A percentile compares a stretch with the other conserved stretches of the same genome.
These are phyloP conservation scores for Parelbella ahira DNA, from an alignment of 2,888 invertebrate species.

Conservation along the genomic window DNA sequence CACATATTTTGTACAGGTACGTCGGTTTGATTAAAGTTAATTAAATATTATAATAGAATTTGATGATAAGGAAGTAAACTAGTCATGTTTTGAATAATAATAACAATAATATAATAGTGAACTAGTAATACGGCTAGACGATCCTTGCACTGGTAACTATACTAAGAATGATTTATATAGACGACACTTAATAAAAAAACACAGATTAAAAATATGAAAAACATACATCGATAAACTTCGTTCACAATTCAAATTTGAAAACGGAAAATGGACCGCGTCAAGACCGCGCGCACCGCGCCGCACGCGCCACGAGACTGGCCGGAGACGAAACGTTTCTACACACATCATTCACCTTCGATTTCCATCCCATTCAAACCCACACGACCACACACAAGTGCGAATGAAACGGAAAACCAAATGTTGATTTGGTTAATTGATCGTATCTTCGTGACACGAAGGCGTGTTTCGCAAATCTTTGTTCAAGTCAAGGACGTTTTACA, in stretches of 20 bases:
- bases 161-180: no score
- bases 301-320: slow-evolving; percentile 72
- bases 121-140: no score
- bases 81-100: no score
- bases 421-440: slow-evolving; percentile 35
- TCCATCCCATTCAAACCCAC: slow-evolving; percentile 45
- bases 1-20: no score
- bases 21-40: no score
- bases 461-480: slow-evolving; percentile 57
- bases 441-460: slow-evolving; percentile 40
- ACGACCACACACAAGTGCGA: slow-evolving; percentile 39
- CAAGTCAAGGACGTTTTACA: slow-evolving; percentile 65
- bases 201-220: slow-evolving; percentile 14
- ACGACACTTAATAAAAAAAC: not conserved
- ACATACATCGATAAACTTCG: slow-evolving; percentile 25
- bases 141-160: no score
- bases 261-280: slow-evolving; percentile 9
- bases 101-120: no score
- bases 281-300: slow-evolving; percentile 58
- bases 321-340: slow-evolving; percentile 54
- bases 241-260: slow-evolving; percentile 17
- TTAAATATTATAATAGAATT: no score
- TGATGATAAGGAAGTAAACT: no score
- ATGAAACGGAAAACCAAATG: slow-evolving; percentile 42
- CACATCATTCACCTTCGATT: slow-evolving; percentile 52